phyloP scores from a whole-genome alignment of 2,797 vertebrate genomes.

The Mormyrus proboscirostris region DNA sequence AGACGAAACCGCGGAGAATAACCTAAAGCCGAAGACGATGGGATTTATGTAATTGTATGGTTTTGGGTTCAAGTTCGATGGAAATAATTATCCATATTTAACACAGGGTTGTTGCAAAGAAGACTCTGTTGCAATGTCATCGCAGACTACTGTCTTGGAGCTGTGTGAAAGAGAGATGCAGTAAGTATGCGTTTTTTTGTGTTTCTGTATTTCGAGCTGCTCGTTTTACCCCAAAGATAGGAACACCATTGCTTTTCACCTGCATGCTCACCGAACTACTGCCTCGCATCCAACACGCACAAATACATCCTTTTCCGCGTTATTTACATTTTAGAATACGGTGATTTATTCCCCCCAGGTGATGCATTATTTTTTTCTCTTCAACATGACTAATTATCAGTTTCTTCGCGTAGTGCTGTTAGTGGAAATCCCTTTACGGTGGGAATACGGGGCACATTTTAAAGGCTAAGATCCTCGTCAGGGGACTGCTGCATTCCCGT shows the following conservation, averaged over 20 bases:
- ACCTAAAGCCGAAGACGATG: slow-evolving; percentile 51
- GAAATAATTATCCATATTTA: slow-evolving; percentile 56
- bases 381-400: neutral
- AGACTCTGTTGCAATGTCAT: slow-evolving; percentile 81
- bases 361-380: neutral
- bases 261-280: neutral
- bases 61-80: slow-evolving; percentile 59
- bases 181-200: slow-evolving; percentile 68
- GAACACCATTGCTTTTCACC: neutral
- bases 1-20: slow-evolving; percentile 35
- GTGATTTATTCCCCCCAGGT: neutral
- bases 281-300: neutral
- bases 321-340: neutral
- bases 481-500: slow-evolving; percentile 14
- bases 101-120: slow-evolving; percentile 47
- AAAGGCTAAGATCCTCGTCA: neutral
- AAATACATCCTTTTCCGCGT: neutral
- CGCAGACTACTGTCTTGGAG: slow-evolving; percentile 72
- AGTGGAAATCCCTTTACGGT: slow-evolving; percentile 5
- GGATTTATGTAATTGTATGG: slow-evolving; percentile 61
- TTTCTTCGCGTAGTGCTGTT: slow-evolving; percentile 11
- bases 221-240: neutral
- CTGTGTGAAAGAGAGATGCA: slow-evolving; percentile 85
- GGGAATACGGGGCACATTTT: slow-evolving; percentile 19
- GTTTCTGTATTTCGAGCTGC: slow-evolving; percentile 4